phyloP scores from a whole-genome alignment of 1,140 invertebrate genomes.

The Lordiphosa stackelbergi region DNA sequence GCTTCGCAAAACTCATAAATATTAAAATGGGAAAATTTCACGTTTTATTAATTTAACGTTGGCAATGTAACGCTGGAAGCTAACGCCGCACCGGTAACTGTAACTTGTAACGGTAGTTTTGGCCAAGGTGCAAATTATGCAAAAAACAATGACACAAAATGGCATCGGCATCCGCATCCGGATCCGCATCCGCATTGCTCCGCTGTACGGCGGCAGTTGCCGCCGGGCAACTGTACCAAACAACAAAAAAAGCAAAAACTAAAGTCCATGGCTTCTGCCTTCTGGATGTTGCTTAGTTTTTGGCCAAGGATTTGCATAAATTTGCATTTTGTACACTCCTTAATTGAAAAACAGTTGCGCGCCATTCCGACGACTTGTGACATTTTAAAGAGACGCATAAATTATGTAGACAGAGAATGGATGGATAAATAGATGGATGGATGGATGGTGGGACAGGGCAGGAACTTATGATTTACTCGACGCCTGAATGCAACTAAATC shows the following conservation, averaged over 20 bases:
- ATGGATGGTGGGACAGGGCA: background rate
- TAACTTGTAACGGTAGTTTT: conserved; percentile 52
- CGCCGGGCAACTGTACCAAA: conserved; percentile 4
- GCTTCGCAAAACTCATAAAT: conserved; percentile 57
- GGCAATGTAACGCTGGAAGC: conserved; percentile 29
- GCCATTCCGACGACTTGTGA: conserved; percentile 42
- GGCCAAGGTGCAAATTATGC: conserved; percentile 40
- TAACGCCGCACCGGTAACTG: conserved; percentile 13
- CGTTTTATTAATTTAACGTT: conserved; percentile 72
- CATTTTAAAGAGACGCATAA: conserved; percentile 68
- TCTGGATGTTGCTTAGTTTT: conserved; percentile 38
- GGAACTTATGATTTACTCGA: conserved; percentile 61
- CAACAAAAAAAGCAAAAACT: background rate
- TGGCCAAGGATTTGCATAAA: conserved; percentile 69
- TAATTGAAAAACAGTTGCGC: conserved; percentile 64
- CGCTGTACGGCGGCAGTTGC: background rate
- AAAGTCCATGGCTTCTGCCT: conserved; percentile 4
- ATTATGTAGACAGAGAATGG: conserved; percentile 40
- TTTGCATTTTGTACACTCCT: conserved; percentile 54
- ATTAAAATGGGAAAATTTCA: conserved; percentile 67
- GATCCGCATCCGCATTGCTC: conserved; percentile 10
- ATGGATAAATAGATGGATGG: conserved; percentile 1
- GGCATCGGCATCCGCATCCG: conserved; percentile 31
- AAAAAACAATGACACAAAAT: conserved; percentile 13
- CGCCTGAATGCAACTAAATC: conserved; percentile 62